Base-by-base conservation (phyloP, 2,113 vertebrate genomes). In the Pollachius pollachius region DNA sequence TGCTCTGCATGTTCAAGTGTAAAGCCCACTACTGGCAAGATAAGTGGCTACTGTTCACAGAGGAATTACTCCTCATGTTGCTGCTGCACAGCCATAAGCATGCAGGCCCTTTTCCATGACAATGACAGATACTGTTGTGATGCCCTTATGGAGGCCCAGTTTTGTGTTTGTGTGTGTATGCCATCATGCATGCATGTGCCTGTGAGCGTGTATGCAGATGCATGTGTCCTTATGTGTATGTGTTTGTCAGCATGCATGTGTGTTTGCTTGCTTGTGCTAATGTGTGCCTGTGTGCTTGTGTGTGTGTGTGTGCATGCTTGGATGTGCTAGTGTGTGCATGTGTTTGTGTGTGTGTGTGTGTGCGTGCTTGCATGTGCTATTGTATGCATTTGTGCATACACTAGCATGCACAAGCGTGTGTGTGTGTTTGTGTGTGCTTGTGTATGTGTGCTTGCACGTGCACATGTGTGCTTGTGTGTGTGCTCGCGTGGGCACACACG, bases 111-210 rank as follows among this genome's bases (percentile, higher is more conserved):
- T 72, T 76, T 70, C 62, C 68, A 81, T 79, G 81, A 87, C 85
- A 86, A 68, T 77, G 82, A 82, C 79, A 77, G 82, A 84, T 85
- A 68, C 73, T 81, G 74, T 77, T 76, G 65, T 81, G 79, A 65
- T 78, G 72, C 74, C 65, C 81, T 83, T 84, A 81, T 81, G 78
- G 75, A 54, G 77, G 72, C 79, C 76, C 81, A 83, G 54, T 82
- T 78, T 76, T 6, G 48, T 17, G 48, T 69, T 72, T 67, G 73
- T 73, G 78, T 74, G 66, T 62, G 81, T 30, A 59, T 13, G 76
- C 13, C 52, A 21, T 67, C 41, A 12, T 65, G 65, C 52, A 68
- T 41, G 62, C 27, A 56, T 37, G 52, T 54, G 23, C 63, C 65
- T 41, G 48, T 25, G 65, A 15, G 62, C 5, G 56, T 68, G 75